Base-by-base conservation (phyloP, 2,797 vertebrate species). In the Leucoraja ocellata region DNA sequence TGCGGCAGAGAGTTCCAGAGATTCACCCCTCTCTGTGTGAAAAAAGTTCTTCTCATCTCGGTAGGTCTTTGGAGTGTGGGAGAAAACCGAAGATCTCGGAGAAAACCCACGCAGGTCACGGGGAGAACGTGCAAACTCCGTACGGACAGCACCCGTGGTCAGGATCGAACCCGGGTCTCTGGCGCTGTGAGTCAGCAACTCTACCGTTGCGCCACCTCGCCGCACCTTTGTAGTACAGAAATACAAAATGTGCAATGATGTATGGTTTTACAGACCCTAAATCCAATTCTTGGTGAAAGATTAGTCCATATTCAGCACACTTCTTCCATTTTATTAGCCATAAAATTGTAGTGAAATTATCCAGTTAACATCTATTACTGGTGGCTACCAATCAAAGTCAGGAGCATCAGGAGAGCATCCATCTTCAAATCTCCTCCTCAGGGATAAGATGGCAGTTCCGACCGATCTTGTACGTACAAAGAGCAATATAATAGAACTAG, bases 301-400 rank as follows among this genome's bases (percentile, higher is more conserved):
- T 73, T 28, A 46, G 23, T 46, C 36, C 39, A 74, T 76, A 92
- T 76, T 92, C 71, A 58, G 71, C 39, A 18, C 90, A 92, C 11
- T 76, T 54, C 39, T 58, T 73, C 54, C 21, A 54, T 11, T 46
- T 25, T 92, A 92, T 92, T 76, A 76, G 46, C 90, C 36, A 76
- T 74, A 71, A 92, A 54, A 92, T 54, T 74, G 39, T 46, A 76
- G 23, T 74, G 68, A 92, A 92, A 92, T 74, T 25, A 74, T 92
- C 13, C 10, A 76, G 90, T 73, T 74, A 92, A 92, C 39, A 46
- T 76, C 71, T 46, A 4, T 13, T 54, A 76, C 23, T 91, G 23
- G 71, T 91, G 71, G 90, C 25, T 71, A 92, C 32, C 68, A 92
- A 73, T 91, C 68, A 74, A 74, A 74, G 3, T 74, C 90, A 73